A percentile compares a stretch with the other conserved stretches of the same genome.
Evolutionary conservation across 2,113 vertebrate species (phyloP).

Genomic region (Microtus pennsylvanicus): DNA sequence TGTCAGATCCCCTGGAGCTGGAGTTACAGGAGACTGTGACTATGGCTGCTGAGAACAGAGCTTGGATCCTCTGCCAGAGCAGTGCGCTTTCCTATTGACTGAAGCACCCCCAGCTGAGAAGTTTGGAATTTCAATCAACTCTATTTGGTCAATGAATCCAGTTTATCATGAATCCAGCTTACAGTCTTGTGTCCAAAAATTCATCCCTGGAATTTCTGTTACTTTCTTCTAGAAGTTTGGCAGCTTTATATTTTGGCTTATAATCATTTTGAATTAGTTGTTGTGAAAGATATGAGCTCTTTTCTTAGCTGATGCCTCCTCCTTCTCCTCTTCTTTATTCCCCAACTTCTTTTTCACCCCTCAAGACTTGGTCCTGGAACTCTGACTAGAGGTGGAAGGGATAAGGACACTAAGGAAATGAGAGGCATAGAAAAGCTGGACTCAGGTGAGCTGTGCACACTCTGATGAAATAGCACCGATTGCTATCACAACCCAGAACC

Average conservation of each 20-base stretch:
- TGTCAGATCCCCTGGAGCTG: not conserved
- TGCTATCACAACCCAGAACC: not conserved
- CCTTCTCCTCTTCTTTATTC: not conserved
- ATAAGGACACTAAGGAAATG: not conserved
- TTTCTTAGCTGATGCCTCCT: not conserved
- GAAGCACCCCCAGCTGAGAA: not conserved
- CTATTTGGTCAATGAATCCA: not conserved
- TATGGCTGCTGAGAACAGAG: not conserved
- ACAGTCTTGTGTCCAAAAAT: not conserved
- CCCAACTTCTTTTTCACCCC: not conserved
- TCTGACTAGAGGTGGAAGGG: not conserved
- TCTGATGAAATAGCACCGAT: not conserved
- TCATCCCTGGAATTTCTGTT: not conserved
- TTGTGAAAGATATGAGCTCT: not conserved
- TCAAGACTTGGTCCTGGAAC: not conserved
- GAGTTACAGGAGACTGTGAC: no score
- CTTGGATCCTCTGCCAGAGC: not conserved
- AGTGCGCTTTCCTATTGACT: not conserved
- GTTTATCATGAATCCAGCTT: not conserved
- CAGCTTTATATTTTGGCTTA: not conserved
- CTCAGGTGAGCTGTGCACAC: not conserved
- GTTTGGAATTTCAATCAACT: not conserved
- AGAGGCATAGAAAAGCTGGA: not conserved
- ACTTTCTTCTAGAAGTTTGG: not conserved
- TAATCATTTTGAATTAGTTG: not conserved